These are phyloP conservation scores for Spicauda simplicius DNA, from an alignment of 2,888 invertebrate genomes.

Conservation along the genomic window DNA sequence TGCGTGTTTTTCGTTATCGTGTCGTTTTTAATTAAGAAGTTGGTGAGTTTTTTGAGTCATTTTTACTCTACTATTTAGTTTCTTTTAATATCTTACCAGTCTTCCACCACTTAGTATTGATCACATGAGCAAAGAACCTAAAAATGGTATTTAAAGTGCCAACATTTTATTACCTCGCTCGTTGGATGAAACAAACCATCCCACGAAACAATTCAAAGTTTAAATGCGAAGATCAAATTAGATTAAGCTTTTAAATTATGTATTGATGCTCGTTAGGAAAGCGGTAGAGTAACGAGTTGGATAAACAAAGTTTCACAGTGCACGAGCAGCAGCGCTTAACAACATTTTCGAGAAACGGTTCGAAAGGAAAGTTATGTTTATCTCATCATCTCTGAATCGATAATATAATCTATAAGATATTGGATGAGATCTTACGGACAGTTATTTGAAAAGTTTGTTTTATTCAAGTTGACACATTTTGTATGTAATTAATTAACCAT, in stretches of 20 bases:
- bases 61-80: background rate
- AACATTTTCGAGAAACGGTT: constrained; percentile 7
- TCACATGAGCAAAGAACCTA: background rate
- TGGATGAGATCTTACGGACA: no score
- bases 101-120: background rate
- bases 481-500: no score
- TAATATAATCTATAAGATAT: no score
- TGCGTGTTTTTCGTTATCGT: no score
- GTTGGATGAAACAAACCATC: constrained; percentile 3
- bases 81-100: background rate
- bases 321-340: constrained; percentile 25
- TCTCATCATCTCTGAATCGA: no score
- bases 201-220: constrained; percentile 14
- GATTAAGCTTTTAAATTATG: constrained; percentile 22
- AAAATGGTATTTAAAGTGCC: background rate
- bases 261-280: constrained; percentile 30
- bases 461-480: no score
- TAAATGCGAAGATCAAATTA: constrained; percentile 20
- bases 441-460: no score
- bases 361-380: constrained; percentile 25
- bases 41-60: no score
- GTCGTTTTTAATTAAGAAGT: no score
- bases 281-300: constrained; percentile 29
- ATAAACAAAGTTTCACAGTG: constrained; percentile 28
- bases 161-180: background rate